Evolutionary conservation across 2,888 invertebrate species (phyloP), one percentile per base, ranked within the genome.

Genomic region (Reticulitermes lucifugus): DNA sequence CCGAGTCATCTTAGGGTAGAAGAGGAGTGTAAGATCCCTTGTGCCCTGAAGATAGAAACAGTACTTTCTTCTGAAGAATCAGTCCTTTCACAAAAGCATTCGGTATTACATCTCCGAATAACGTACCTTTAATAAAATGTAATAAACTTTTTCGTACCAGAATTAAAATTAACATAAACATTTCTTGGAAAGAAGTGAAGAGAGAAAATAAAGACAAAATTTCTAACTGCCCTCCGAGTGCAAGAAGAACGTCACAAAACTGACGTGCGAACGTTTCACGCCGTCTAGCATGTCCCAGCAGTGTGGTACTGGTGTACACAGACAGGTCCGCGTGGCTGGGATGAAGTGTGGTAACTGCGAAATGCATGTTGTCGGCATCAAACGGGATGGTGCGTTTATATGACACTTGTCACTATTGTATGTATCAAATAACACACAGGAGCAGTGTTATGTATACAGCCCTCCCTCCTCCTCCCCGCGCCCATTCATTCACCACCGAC

Each of bases 321-420:
- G 25, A 35, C 35, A 35, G 35, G 4, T 35, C 35, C 35, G 35
- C 35, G 35, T 35, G 79, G 51, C 22, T 79, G 14, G 59, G 22
- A 55, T 80, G 41, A 80, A 60, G 60, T 80, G 80, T n/a, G 80
- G 41, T 80, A 80, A 80, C 80, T 80, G 80, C 41, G 80, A 55
- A 80, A 80, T 80, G 80, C 60, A 9, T 80, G 80, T 79, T 59
- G 59, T 80, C 79, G 55, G 79, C 79, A 55, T 79, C 79, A 79
- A 79, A 79, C 22, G 79, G 79, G 29, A 29, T 59, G 80, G 59
- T 7, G 80, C 18, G 80, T 80, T 80, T 80, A 80, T 80, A 80
- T 80, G 80, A 80, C 80, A 80, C 80, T 80, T 80, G 80, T 80
- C 80, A 60, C 60, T 80, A 80, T 80, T 80, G 80, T 80, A 60